A percentile compares a stretch with the other conserved stretches of the same genome.
Conservation (phyloP, 2,888 invertebrate genomes). For the Girardia tigrina region DNA sequence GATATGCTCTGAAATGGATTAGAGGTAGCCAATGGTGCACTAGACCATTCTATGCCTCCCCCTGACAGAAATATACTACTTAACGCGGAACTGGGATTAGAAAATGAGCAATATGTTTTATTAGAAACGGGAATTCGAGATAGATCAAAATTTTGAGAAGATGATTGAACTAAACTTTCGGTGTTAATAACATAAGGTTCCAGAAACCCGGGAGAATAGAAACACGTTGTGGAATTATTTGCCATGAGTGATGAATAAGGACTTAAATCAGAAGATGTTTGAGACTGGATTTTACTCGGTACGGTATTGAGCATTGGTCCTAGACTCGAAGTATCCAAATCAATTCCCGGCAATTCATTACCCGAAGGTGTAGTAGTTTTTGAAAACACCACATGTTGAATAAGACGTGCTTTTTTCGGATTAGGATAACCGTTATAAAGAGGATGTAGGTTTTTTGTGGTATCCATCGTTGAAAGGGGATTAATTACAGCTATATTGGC, state of each 20-base stretch:
- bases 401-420: slow-evolving; percentile 1
- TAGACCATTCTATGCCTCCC: not conserved
- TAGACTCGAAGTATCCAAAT: not conserved
- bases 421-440: slow-evolving; percentile 11
- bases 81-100: slow-evolving; percentile 3
- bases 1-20: slow-evolving; percentile 5
- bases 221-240: not conserved
- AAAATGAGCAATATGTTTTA: slow-evolving; percentile 13
- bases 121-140: not conserved
- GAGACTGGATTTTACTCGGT: not conserved
- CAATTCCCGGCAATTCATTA: not conserved
- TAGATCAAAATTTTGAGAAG: not conserved
- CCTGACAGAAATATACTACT: not conserved
- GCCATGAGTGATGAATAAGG: not conserved
- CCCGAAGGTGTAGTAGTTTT: not conserved
- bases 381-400: not conserved
- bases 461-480: slow-evolving; percentile 8
- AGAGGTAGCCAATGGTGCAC: not conserved
- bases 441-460: not conserved
- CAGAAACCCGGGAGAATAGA: not conserved
- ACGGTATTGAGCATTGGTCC: not conserved
- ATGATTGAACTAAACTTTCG: not conserved
- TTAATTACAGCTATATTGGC: slow-evolving; percentile 11
- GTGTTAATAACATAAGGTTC: not conserved
- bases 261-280: not conserved